phyloP scores from a whole-genome alignment of 1,140 invertebrate genomes.

The Cyclargus thomasi region DNA sequence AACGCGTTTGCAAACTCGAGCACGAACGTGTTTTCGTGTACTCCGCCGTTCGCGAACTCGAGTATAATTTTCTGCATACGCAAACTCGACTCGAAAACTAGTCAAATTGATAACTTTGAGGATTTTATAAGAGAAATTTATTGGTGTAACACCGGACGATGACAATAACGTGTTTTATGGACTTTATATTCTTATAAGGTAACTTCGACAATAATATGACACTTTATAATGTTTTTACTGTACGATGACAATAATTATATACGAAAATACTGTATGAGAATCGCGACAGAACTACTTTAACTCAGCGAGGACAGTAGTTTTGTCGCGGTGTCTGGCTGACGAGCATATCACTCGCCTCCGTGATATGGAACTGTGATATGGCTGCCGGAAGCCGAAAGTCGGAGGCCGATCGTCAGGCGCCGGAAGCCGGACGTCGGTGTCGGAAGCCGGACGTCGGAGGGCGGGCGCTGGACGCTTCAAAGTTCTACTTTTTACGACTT shows the following conservation, averaged over 20 bases:
- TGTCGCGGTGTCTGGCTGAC: neutral
- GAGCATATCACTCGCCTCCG: conserved; percentile 40
- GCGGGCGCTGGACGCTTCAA: conserved; percentile 31
- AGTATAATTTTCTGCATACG: neutral
- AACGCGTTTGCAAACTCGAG: neutral
- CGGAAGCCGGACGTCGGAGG: conserved; percentile 20
- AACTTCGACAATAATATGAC: neutral
- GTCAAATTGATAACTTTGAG: neutral
- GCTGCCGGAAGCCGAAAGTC: conserved; percentile 25
- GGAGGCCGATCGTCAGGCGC: conserved; percentile 17
- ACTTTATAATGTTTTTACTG: conserved; percentile 1
- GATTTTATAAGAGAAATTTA: conserved; percentile 1
- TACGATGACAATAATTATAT: neutral
- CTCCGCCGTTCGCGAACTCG: neutral
- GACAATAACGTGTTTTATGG: conserved; percentile 36
- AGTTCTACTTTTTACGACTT: conserved; percentile 40
- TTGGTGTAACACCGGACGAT: conserved; percentile 1
- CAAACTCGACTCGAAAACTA: neutral
- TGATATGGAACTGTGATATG: conserved; percentile 50
- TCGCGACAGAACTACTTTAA: neutral
- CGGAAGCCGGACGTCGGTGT: conserved; percentile 26
- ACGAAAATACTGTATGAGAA: neutral
- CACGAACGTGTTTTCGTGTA: too few relatives aligned
- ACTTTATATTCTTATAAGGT: conserved; percentile 28
- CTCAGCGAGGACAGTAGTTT: neutral